Base-by-base conservation (phyloP, 1,140 invertebrate genomes). In the Acromyrmex heyeri region DNA sequence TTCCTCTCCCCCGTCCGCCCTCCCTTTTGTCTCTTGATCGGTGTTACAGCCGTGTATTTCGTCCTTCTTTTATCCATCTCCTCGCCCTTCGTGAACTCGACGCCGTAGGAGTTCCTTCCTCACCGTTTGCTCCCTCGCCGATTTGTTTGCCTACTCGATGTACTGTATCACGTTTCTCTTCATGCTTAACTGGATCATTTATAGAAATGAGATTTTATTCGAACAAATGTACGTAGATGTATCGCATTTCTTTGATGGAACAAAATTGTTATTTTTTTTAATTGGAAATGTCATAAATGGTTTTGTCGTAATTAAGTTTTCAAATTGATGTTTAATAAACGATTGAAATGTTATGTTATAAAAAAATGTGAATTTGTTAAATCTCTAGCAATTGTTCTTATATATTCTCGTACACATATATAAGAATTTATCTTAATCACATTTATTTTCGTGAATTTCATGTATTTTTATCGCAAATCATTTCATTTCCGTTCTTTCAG, bases 21-120 rank as follows among this genome's bases (percentile, higher is more conserved):
- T 21, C 55, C 61, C 87, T 79, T 75, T 88, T 85, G 87, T 89
- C 83, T 85, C 83, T 72, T 86, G 87, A 89, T 89, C 82, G 87
- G 78, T 61, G 87, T 62, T 88, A 75, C 70, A 38, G 67, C 87
- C 53, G 16, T 79, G 55, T 61, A 67, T 59, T 81, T 86, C 69
- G 69, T 75, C 69, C 79, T 75, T 83, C 69, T 83, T 75, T 83
- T 83, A 83, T 75, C 69, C 79, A 24, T 61, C 69, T 62, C 69
- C 44, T 73, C 79, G 69, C 79, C 69, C 79, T 83, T 50, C 79
- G 69, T 83, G 79, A 83, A 83, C 69, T 61, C 79, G 79, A 57
- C 69, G 79, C 79, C 69, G 69, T 83, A 83, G 55, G 79, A 73
- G 79, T 83, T 57, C 64, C 79, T 27, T 59, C 24, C 34, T 38